A percentile compares a stretch with the other conserved stretches of the same genome.
Conservation (phyloP, 2,888 invertebrate species). For the Asteroscopus sphinx region DNA sequence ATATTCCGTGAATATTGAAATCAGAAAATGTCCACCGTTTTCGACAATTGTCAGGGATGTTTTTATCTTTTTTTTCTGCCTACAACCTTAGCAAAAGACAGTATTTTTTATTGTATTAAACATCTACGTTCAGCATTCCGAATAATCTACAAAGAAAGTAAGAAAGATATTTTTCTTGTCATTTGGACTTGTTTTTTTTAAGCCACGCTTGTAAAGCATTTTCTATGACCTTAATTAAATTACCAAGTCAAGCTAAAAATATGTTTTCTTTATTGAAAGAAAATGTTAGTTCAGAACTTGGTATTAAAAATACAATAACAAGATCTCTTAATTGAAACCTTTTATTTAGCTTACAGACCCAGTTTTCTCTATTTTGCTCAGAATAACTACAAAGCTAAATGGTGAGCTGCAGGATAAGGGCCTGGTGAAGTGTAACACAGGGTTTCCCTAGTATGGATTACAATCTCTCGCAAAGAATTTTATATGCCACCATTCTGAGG, state of each 20-base stretch:
- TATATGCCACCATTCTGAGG: no score
- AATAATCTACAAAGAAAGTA: slow-evolving; percentile 38
- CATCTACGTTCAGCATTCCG: slow-evolving; percentile 25
- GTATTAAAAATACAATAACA: no score
- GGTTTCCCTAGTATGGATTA: no score
- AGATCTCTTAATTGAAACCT: no score
- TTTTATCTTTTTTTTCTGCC: slow-evolving; percentile 14
- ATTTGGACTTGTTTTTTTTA: slow-evolving; percentile 32
- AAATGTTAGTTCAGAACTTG: no score
- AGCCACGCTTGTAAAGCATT: slow-evolving; percentile 32
- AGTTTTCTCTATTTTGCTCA: no score
- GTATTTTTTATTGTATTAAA: slow-evolving; percentile 47
- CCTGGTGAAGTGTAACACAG: no score
- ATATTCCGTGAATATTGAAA: slow-evolving; percentile 46
- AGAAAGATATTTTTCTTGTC: slow-evolving; percentile 33
- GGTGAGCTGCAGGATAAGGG: no score
- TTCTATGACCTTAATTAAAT: slow-evolving; percentile 23
- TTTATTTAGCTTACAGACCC: no score
- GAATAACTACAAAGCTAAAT: no score
- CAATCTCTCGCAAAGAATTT: no score
- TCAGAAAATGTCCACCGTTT: slow-evolving; percentile 42
- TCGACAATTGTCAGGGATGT: slow-evolving; percentile 33
- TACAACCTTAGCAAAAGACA: slow-evolving; percentile 28
- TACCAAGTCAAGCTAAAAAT: slow-evolving; percentile 1
- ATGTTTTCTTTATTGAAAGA: slow-evolving; percentile 1